A percentile compares a stretch with the other conserved stretches of the same genome.
phyloP scores from a whole-genome alignment of 2,113 vertebrate genomes.

The Dinomys branickii region DNA sequence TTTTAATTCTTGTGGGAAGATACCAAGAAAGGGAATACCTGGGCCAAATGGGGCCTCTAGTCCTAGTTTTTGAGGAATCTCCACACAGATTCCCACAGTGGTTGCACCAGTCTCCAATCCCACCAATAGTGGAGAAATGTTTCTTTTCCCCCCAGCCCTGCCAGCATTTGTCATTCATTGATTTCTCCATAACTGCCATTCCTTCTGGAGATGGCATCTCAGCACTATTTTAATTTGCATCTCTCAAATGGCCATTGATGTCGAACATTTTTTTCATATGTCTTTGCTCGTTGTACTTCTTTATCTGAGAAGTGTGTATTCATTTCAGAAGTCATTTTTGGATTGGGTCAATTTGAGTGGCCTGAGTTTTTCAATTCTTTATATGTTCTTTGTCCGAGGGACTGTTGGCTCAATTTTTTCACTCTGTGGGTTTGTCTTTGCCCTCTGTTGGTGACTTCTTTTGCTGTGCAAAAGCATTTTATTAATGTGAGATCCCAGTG shows the following conservation, averaged over 20 bases:
- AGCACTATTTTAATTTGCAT: neutral
- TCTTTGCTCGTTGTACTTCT: neutral
- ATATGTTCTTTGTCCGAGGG: neutral
- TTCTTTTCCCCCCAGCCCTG: neutral
- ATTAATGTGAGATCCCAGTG: neutral
- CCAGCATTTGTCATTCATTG: neutral
- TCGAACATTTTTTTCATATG: neutral
- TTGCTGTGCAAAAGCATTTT: neutral
- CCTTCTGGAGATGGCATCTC: neutral
- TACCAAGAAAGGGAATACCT: neutral
- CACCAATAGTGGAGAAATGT: too few relatives aligned
- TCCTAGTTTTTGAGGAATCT: neutral
- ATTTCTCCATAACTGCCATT: neutral
- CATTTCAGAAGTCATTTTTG: neutral
- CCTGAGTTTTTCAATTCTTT: neutral
- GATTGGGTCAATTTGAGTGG: neutral
- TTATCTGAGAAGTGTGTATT: neutral
- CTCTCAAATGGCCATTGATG: neutral
- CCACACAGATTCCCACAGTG: neutral
- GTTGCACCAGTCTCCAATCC: too few relatives aligned
- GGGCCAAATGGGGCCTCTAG: neutral
- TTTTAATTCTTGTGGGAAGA: neutral
- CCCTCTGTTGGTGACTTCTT: neutral
- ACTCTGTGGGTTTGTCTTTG: neutral
- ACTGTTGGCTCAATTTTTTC: neutral